Conservation (phyloP, 2,113 vertebrate genomes). For the Oxyruncus cristatus region DNA sequence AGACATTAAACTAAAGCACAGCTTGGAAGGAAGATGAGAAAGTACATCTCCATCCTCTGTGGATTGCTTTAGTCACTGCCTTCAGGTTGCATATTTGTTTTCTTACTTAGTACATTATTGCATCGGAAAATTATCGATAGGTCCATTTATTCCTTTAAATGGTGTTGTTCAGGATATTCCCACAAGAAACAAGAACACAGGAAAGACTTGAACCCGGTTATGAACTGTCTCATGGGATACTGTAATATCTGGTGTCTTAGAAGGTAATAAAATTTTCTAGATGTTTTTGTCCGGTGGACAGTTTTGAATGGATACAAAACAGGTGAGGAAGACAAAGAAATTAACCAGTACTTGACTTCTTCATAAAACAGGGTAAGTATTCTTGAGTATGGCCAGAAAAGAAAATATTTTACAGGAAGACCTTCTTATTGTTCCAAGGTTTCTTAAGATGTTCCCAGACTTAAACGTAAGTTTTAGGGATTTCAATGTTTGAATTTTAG, state of each 20-base stretch:
- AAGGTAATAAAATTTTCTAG: neutral
- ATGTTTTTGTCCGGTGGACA: accelerated
- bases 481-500: neutral
- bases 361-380: neutral
- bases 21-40: neutral
- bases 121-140: neutral
- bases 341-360: neutral
- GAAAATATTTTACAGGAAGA: neutral
- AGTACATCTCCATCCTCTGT: neutral
- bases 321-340: neutral
- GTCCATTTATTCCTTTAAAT: neutral
- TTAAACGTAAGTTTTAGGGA: neutral
- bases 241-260: neutral
- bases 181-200: neutral
- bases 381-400: neutral
- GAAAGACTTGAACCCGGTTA: neutral
- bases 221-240: neutral
- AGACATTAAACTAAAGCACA: neutral
- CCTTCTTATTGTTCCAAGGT: neutral
- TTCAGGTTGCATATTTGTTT: neutral
- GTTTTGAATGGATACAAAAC: neutral
- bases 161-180: neutral
- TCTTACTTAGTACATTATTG: neutral
- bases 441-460: neutral
- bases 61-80: neutral